These are phyloP conservation scores for Aricia artaxerxes DNA, from an alignment of 2,888 invertebrate species.

Conservation along the genomic window DNA sequence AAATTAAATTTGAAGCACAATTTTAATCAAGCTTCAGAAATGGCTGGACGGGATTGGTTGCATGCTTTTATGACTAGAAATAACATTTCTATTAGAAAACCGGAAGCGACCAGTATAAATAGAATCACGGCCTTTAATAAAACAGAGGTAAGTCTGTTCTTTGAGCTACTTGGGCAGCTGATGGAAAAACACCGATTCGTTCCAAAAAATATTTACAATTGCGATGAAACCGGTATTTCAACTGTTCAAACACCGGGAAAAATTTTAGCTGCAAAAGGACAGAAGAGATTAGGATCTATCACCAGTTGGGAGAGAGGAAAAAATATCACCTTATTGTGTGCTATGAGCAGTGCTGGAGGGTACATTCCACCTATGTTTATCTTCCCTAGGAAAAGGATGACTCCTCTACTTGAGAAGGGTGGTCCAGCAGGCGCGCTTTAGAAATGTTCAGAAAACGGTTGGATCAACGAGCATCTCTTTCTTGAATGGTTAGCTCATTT, in stretches of 20 bases:
- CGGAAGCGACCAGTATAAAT: conserved; percentile 43
- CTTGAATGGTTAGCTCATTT: conserved; percentile 46
- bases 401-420: conserved; percentile 54
- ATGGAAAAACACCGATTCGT: conserved; percentile 45
- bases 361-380: conserved; percentile 69
- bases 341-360: conserved; percentile 55
- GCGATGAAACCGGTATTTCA: conserved; percentile 61
- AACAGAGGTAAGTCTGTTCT: conserved; percentile 45
- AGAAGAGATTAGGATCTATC: conserved; percentile 57
- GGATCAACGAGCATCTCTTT: conserved; percentile 47
- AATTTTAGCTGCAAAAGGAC: conserved; percentile 57
- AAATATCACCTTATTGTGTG: conserved; percentile 59
- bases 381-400: conserved; percentile 59
- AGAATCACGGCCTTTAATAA: conserved; percentile 44
- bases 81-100: conserved; percentile 45
- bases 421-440: conserved; percentile 56
- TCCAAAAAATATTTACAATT: conserved; percentile 54
- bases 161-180: conserved; percentile 42
- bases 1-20: conserved; percentile 41
- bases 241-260: conserved; percentile 57
- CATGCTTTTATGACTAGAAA: conserved; percentile 41
- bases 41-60: conserved; percentile 45
- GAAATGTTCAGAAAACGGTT: conserved; percentile 47
- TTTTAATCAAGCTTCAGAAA: conserved; percentile 42
- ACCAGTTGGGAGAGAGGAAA: conserved; percentile 59